These are phyloP conservation scores for Oscheius sp. DNA, from an alignment of 2,888 invertebrate species.

Conservation along the genomic window DNA sequence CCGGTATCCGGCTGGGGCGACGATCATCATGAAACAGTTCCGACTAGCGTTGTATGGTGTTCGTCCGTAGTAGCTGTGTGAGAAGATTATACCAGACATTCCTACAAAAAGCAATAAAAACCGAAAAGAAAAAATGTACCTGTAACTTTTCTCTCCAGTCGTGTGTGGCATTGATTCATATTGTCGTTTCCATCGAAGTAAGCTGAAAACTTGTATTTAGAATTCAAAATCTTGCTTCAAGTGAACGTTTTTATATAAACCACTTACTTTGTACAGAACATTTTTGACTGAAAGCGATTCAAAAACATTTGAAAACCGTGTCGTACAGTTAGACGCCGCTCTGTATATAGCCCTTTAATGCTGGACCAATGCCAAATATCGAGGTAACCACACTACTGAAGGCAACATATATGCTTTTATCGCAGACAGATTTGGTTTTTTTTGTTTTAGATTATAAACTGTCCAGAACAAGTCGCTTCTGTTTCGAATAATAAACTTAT, in stretches of 20 bases:
- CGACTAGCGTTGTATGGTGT: constrained; percentile 53
- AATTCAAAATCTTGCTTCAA: not conserved
- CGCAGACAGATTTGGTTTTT: too few species aligned
- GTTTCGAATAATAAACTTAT: too few species aligned
- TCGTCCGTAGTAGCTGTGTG: constrained; percentile 53
- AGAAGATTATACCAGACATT: constrained; percentile 55
- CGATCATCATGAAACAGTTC: constrained; percentile 59
- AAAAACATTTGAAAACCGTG: too few species aligned
- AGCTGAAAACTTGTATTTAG: constrained; percentile 38
- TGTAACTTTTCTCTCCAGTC: constrained; percentile 53
- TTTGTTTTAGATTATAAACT: too few species aligned
- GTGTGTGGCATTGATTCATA: constrained; percentile 52
- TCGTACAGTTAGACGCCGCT: too few species aligned
- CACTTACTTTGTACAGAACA: not conserved
- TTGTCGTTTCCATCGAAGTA: constrained; percentile 57
- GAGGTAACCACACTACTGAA: too few species aligned
- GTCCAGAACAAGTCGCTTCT: too few species aligned
- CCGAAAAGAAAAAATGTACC: constrained; percentile 28
- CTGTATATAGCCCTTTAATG: too few species aligned
- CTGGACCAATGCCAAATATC: too few species aligned
- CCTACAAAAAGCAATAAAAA: constrained; percentile 39
- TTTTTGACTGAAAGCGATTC: not conserved
- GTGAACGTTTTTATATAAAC: not conserved
- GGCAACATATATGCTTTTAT: too few species aligned
- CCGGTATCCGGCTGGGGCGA: constrained; percentile 57